These are phyloP conservation scores for Notothenia coriiceps DNA, from an alignment of 2,113 vertebrate species.

Conservation along the genomic window DNA sequence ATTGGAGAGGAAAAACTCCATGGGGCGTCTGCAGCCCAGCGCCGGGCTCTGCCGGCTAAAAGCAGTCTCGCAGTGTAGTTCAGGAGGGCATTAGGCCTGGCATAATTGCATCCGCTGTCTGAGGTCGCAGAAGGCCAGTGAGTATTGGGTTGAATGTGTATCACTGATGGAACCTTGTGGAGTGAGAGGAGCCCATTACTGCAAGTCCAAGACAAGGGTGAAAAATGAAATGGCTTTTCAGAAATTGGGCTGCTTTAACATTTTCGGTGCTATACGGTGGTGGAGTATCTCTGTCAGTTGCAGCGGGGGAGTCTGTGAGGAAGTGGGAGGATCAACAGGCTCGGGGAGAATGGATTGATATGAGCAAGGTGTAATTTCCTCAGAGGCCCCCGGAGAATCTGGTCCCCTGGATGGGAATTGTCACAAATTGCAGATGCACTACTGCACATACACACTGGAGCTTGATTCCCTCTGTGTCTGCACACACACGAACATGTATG, in stretches of 20 bases:
- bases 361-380: conserved; percentile 75
- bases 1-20: conserved; percentile 29
- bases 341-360: conserved; percentile 74
- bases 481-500: conserved; percentile 7
- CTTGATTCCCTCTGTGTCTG: not conserved
- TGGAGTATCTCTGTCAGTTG: conserved; percentile 64
- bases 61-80: conserved; percentile 51
- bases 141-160: conserved; percentile 61
- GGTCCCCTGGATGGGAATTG: conserved; percentile 57
- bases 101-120: conserved; percentile 75
- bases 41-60: conserved; percentile 34
- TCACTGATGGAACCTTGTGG: conserved; percentile 65
- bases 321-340: conserved; percentile 66
- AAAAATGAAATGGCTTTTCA: conserved; percentile 77
- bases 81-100: conserved; percentile 64
- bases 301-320: conserved; percentile 31
- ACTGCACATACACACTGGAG: conserved; percentile 14
- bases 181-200: conserved; percentile 72
- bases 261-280: conserved; percentile 57
- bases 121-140: conserved; percentile 68
- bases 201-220: conserved; percentile 67
- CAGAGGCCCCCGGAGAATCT: conserved; percentile 72
- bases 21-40: conserved; percentile 17
- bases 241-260: conserved; percentile 68
- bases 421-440: conserved; percentile 55